Evolutionary conservation across 2,113 vertebrate genomes (phyloP), one percentile per base, ranked within the genome.

Genomic region (Chaetodon trifascialis): DNA sequence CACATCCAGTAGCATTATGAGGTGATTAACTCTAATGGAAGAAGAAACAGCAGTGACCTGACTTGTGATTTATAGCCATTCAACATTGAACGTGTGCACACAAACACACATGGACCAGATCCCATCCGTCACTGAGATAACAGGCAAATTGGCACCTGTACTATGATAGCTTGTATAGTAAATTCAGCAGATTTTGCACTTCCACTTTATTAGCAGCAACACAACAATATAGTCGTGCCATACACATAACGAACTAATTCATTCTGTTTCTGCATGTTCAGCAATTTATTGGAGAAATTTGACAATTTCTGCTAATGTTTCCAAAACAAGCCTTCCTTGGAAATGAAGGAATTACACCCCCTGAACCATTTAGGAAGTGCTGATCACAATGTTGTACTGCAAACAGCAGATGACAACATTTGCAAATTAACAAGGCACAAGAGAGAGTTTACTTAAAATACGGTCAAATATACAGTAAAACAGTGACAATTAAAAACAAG

Each of bases 51-150:
- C 60, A 36, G 17, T 44, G 49, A 60, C 30, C 15, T 42, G 42
- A 73, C 42, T 66, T 67, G 19, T 65, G 34, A 65, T 73, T 70
- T 55, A 52, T 21, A n/a, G 54, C 12, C 14, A 47, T 36, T 60
- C 6, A 38, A 5, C 15, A 12, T 6, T 11, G 7, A 38, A 47
- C 14, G 7, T 60, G 71, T 14, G 30, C 25, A 56, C 25, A 23
- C 44, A 44, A 40, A 40, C 38, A 40, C 38, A 40, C 38, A 6
- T 63, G 9, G 38, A 63, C 36, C 60, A 64, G 19, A 64, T 64
- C 59, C 34, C 16, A 44, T 42, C 42, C 17, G 23, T 30, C 64
- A 44, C 23, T 67, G 23, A 67, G 44, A 66, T 47, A 25, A 15
- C n/a, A 17, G 4, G 49, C 23, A 17, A 30, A 4, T 67, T 49